These are phyloP conservation scores for Paralichthys olivaceus DNA, from an alignment of 2,113 vertebrate genomes.

Conservation along the genomic window DNA sequence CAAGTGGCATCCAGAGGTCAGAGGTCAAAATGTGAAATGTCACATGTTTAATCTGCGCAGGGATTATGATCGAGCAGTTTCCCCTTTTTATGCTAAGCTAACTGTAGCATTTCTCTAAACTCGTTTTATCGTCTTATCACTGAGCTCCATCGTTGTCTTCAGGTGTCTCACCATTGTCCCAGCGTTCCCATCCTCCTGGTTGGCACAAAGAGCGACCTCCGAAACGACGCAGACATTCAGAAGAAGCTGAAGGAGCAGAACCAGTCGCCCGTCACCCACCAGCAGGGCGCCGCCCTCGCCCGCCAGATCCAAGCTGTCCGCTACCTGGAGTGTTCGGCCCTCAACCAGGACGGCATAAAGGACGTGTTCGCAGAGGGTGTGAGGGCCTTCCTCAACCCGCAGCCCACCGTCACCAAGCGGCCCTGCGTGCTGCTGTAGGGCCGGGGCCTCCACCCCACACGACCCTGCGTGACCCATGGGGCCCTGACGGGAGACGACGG, in stretches of 20 bases:
- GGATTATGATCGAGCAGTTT: too few species aligned
- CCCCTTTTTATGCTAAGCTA: not conserved
- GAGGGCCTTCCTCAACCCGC: slow-evolving; percentile 90
- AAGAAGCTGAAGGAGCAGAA: slow-evolving; percentile 95
- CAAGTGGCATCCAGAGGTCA: slow-evolving; percentile 97
- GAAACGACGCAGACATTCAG: slow-evolving; percentile 86
- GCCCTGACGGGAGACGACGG: too few species aligned
- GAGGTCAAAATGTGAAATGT: slow-evolving; percentile 6
- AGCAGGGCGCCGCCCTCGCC: slow-evolving; percentile 89
- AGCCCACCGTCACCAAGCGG: slow-evolving; percentile 82
- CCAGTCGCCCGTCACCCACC: slow-evolving; percentile 87
- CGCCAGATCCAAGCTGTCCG: slow-evolving; percentile 92
- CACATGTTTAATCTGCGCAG: too few species aligned
- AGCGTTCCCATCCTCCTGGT: slow-evolving; percentile 93
- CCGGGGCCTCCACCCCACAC: too few species aligned
- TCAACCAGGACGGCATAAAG: slow-evolving; percentile 96
- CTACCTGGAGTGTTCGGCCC: slow-evolving; percentile 95
- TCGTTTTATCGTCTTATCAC: too few species aligned
- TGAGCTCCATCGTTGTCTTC: not conserved
- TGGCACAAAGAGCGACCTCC: slow-evolving; percentile 96
- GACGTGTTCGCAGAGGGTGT: slow-evolving; percentile 92
- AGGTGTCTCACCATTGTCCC: slow-evolving; percentile 92
- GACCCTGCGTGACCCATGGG: not conserved
- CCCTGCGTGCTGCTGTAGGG: slow-evolving; percentile 88
- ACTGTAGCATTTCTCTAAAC: not conserved